Evolutionary conservation across 2,113 vertebrate genomes (phyloP).

Genomic region (Pseudopipra pipra): DNA sequence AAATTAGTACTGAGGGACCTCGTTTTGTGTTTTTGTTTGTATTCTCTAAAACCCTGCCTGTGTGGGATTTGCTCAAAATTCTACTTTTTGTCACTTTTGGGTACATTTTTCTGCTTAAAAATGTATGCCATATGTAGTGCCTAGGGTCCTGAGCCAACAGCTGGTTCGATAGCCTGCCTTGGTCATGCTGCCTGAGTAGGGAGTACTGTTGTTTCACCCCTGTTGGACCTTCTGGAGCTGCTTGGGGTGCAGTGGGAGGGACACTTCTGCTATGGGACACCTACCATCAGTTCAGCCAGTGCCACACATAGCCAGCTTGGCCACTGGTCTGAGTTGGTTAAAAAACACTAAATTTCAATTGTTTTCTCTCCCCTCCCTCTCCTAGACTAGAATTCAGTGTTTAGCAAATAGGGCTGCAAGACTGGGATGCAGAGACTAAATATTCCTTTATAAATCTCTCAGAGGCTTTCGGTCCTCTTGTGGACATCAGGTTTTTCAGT

Average conservation of each 20-base stretch:
- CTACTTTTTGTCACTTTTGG: rapidly evolving
- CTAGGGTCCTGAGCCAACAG: background rate
- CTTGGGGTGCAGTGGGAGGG: background rate
- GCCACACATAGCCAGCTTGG: background rate
- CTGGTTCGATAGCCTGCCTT: background rate
- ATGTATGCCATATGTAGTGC: rapidly evolving
- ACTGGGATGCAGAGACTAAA: background rate
- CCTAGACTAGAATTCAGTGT: background rate
- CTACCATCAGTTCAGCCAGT: background rate
- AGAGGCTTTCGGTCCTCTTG: background rate
- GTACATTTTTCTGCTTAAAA: background rate
- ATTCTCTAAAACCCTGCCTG: background rate
- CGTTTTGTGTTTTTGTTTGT: background rate
- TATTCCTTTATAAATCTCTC: background rate
- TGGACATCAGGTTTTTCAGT: background rate
- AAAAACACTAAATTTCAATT: background rate
- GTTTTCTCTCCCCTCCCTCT: background rate
- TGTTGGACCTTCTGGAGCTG: background rate
- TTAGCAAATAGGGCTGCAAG: background rate
- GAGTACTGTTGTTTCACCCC: background rate
- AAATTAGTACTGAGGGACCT: background rate
- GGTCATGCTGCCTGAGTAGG: background rate
- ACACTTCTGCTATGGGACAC: background rate
- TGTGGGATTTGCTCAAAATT: background rate
- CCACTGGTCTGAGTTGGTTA: background rate